phyloP scores from a whole-genome alignment of 53 echinoderm and acorn worm genomes.

The Temnopleurus reevesii region DNA sequence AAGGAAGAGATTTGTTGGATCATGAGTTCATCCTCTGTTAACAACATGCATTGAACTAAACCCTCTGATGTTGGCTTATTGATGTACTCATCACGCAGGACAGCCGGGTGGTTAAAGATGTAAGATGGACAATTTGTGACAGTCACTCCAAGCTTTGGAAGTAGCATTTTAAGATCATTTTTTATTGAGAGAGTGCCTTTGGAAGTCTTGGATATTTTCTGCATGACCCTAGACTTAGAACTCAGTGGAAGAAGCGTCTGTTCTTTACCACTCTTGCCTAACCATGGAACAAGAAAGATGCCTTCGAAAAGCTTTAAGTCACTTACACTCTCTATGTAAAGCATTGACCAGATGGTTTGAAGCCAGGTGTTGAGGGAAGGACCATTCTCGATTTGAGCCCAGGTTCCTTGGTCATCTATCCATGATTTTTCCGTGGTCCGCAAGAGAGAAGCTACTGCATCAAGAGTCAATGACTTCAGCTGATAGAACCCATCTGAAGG shows the following conservation, averaged over 20 bases:
- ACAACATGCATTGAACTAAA: background rate
- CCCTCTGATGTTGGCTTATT: constrained; percentile 28
- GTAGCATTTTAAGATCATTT: background rate
- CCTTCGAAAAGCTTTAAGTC: background rate
- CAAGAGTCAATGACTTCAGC: background rate
- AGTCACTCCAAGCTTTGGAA: background rate
- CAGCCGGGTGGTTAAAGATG: background rate
- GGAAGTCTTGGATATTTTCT: background rate
- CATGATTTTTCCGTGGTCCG: background rate
- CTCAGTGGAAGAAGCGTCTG: background rate
- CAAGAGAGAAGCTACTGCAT: background rate
- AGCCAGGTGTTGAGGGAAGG: background rate
- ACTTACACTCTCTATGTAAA: constrained; percentile 4
- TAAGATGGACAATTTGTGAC: constrained; percentile 6
- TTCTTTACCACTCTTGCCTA: background rate
- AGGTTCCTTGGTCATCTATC: background rate
- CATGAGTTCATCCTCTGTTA: background rate
- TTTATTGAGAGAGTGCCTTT: background rate
- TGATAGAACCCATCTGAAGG: constrained; percentile 5
- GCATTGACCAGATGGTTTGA: background rate
- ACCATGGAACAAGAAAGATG: background rate
- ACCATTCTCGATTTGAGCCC: background rate
- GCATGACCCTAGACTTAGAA: background rate
- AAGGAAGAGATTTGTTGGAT: background rate
- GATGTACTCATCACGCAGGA: constrained; percentile 18